Base-by-base conservation (phyloP, 2,797 vertebrate genomes). In the Mus caroli region DNA sequence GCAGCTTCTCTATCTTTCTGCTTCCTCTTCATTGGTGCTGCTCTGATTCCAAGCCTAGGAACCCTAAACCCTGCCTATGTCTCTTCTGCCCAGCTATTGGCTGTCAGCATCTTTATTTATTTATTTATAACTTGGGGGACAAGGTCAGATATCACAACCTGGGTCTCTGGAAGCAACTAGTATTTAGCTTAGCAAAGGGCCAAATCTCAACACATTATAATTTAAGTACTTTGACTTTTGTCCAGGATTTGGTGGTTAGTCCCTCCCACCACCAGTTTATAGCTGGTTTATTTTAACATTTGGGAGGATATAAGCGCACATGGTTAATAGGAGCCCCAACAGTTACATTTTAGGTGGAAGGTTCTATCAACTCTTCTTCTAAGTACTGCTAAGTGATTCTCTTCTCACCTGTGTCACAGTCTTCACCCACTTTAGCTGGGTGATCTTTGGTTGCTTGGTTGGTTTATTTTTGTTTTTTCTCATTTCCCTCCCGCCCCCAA, bases 351-450 rank as follows among this genome's bases (percentile, higher is more conserved):
- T 43, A 85, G 14, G 54, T 31, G 37, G 34, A 37, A 93, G 96
- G 67, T 37, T 83, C 0, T 73, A 71, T 43, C 69, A 85, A 64
- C 31, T 80, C 85, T 96, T 91, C 62, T 86, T 96, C 34, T 56
- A 94, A 90, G 84, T 94, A 37, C 69, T 24, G 26, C 52, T 19
- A 92, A 82, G 26, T 28, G 71, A 4, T 79, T 91, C 79, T 90
- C n/a, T 64, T 84, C 31, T 96, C 26, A 54, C 12, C 67, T 88
- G 88, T 95, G 34, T 77, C 28, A 71, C 28, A 54, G 6, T 73
- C 78, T 14, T 60, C 54, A 28, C 50, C 34, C 19, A 64, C 78
- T 90, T 91, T 73, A 58, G 86, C 50, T 71, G 67, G 14, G 24
- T 13, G 56, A 17, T 60, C 46, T 56, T 34, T 58, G 34, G 15